Conservation (phyloP, 2,797 vertebrate species). For the Falco peregrinus region DNA sequence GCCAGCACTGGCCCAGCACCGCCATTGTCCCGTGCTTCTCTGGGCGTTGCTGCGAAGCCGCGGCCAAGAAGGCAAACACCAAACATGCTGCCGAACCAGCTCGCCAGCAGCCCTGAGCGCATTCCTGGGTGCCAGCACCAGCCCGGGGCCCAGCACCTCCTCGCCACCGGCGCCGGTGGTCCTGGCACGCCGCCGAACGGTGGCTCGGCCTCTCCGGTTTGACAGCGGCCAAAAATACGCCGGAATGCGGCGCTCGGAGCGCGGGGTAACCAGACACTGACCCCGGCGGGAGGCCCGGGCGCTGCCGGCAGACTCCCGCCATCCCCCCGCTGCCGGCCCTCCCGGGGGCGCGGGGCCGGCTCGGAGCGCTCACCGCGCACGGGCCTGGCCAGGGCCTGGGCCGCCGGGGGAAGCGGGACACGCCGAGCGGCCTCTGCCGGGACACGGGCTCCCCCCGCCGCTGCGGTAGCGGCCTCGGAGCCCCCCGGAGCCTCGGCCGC, state of each 20-base stretch:
- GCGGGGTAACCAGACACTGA: not conserved
- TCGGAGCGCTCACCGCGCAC: no score
- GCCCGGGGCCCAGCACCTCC: not conserved
- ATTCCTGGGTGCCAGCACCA: constrained; percentile 37
- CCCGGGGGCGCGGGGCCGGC: no score
- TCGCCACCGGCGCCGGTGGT: not conserved
- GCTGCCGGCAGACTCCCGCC: not conserved
- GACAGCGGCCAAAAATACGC: not conserved
- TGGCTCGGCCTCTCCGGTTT: not conserved
- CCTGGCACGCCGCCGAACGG: not conserved
- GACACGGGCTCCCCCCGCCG: no score
- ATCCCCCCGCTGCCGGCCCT: not conserved
- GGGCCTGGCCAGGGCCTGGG: no score
- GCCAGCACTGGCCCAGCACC: accelerated
- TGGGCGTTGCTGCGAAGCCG: not conserved
- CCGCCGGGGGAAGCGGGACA: no score
- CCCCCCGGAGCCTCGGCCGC: not conserved
- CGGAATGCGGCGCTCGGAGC: not conserved
- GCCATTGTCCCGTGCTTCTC: not conserved
- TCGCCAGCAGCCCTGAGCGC: not conserved
- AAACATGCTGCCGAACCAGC: constrained; percentile 24
- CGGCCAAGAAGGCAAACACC: not conserved
- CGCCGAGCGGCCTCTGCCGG: no score
- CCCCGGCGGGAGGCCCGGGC: not conserved
- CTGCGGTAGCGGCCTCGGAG: no score